These are phyloP conservation scores for Aegypius monachus DNA, from an alignment of 2,113 vertebrate species.

Conservation along the genomic window DNA sequence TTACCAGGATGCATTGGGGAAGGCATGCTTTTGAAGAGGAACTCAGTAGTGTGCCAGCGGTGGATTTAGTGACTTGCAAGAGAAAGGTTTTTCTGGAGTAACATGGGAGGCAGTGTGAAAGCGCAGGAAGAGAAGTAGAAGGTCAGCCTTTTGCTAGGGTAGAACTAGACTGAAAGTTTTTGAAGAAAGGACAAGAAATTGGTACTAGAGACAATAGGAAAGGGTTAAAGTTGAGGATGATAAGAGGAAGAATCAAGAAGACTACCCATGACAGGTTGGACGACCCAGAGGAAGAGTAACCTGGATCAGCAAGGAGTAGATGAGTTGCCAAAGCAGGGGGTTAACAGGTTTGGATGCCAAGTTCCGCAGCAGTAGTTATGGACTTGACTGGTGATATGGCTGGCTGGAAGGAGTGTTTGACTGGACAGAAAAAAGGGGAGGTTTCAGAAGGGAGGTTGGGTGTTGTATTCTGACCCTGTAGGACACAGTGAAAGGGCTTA, in stretches of 20 bases:
- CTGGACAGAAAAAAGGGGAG: background rate
- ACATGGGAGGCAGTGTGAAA: background rate
- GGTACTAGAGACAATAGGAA: background rate
- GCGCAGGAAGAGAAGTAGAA: background rate
- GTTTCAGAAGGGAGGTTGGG: background rate
- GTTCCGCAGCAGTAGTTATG: background rate
- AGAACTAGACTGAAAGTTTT: background rate
- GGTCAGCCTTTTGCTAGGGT: background rate
- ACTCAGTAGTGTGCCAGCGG: background rate
- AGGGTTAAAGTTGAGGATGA: background rate
- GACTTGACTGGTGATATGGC: background rate
- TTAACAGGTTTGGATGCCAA: background rate
- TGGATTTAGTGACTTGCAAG: background rate
- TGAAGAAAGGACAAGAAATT: background rate
- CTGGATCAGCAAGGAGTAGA: background rate
- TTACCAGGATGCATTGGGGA: fast-evolving
- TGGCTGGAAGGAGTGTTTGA: background rate
- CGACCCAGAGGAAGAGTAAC: background rate
- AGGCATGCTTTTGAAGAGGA: background rate
- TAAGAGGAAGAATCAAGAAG: background rate
- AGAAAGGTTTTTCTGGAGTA: background rate
- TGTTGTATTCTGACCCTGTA: background rate
- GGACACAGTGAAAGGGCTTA: background rate
- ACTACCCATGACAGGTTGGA: background rate
- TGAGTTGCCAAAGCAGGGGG: background rate